phyloP scores from a whole-genome alignment of 2,113 vertebrate species.

The Riparia riparia region DNA sequence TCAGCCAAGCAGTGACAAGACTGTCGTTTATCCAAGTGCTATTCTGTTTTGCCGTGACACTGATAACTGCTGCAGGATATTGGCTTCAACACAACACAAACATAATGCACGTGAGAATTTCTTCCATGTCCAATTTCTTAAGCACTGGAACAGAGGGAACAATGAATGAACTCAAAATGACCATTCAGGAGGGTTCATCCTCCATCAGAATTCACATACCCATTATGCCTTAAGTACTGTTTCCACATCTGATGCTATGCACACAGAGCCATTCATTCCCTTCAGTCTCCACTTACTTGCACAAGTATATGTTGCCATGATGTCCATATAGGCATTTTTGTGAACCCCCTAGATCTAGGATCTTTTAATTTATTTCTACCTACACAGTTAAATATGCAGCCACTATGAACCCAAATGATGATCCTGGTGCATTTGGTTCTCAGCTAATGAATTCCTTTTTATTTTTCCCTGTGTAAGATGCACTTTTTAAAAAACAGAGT shows the following conservation, averaged over 20 bases:
- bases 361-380: not conserved
- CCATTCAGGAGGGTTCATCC: not conserved
- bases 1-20: not conserved
- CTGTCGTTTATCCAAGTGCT: not conserved
- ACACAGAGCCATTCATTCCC: not conserved
- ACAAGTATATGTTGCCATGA: not conserved
- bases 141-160: not conserved
- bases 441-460: not conserved
- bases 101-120: not conserved
- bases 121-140: not conserved
- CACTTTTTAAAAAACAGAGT: accelerated
- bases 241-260: not conserved
- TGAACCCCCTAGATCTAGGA: not conserved
- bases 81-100: not conserved
- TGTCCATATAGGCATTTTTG: not conserved
- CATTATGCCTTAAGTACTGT: not conserved
- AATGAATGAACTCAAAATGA: not conserved
- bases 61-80: not conserved
- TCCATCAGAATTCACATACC: not conserved
- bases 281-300: not conserved
- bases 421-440: not conserved
- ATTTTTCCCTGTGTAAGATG: not conserved
- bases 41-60: not conserved
- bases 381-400: not conserved
- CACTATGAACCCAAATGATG: not conserved